Evolutionary conservation across 2,797 vertebrate genomes (phyloP).

Genomic region (Ptychadena robeensis): DNA sequence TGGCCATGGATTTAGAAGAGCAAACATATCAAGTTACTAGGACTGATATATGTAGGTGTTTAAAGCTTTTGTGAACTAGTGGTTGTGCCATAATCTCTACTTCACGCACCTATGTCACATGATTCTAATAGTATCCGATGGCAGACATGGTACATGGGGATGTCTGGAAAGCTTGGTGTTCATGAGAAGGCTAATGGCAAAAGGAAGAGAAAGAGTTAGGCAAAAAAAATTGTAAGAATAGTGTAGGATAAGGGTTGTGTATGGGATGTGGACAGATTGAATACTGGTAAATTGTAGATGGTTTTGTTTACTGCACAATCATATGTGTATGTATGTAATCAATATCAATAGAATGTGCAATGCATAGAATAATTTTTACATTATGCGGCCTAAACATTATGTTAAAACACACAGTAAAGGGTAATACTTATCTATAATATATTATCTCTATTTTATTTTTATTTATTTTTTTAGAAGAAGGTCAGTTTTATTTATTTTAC

Average conservation of each 20-base stretch:
- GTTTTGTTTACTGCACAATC: background rate
- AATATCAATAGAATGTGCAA: background rate
- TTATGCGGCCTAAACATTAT: background rate
- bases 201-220: background rate
- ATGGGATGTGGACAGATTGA: background rate
- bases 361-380: background rate
- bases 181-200: background rate
- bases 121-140: background rate
- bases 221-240: too few species aligned
- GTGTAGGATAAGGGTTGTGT: background rate
- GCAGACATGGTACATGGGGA: background rate
- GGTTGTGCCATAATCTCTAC: background rate
- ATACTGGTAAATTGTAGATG: background rate
- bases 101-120: background rate
- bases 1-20: too few species aligned
- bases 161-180: too few species aligned
- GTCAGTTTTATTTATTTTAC: constrained; percentile 68
- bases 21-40: too few species aligned
- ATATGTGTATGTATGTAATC: background rate
- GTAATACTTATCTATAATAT: too few species aligned
- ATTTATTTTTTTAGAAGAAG: constrained; percentile 77
- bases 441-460: too few species aligned
- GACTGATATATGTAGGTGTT: too few species aligned
- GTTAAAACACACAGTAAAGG: too few species aligned
- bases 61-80: too few species aligned